Evolutionary conservation across 2,888 invertebrate genomes (phyloP), one percentile per base, ranked within the genome.

Genomic region (Cephus spinipes): DNA sequence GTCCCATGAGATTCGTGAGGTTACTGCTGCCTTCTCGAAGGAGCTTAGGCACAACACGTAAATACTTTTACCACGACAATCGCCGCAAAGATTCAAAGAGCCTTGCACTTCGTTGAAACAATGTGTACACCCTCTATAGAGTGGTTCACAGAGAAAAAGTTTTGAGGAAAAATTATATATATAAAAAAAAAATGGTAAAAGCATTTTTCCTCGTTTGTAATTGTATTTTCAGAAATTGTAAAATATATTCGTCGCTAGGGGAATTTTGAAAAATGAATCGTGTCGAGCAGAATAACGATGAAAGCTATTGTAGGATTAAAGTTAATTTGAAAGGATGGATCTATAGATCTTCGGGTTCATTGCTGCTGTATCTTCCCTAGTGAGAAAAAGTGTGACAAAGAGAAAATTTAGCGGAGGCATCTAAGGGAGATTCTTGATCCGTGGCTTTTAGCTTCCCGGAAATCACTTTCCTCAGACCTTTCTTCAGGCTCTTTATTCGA

Each of bases 401-500:
- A 74, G 69, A 55, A 55, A 23, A 55, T 55, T 55, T 23, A 55
- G 23, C 55, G 23, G 2, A 55, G 55, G 23, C 55, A 23, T 55
- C 55, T 73, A 76, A 84, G 85, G 84, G 85, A 87, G 80, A 82
- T 85, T 85, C 88, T 86, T 89, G 88, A 90, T 90, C 88, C 87
- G 86, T 84, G 86, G 90, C 89, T 90, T 90, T 90, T 89, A 90
- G 90, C 89, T 89, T 90, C 85, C 86, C 88, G 89, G 89, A 90
- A 91, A 90, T 90, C 90, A 89, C 89, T 90, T 90, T 88, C 88
- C 86, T 88, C 90, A 88, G 89, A 89, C 89, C 90, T 89, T 89
- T 89, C 87, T 85, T 85, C 83, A 83, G 81, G 86, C 85, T 85
- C 83, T 85, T 82, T 85, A 81, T 79, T 79, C 33, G 34, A 33